Conservation (phyloP, 2,113 vertebrate genomes). For the Athene cunicularia region DNA sequence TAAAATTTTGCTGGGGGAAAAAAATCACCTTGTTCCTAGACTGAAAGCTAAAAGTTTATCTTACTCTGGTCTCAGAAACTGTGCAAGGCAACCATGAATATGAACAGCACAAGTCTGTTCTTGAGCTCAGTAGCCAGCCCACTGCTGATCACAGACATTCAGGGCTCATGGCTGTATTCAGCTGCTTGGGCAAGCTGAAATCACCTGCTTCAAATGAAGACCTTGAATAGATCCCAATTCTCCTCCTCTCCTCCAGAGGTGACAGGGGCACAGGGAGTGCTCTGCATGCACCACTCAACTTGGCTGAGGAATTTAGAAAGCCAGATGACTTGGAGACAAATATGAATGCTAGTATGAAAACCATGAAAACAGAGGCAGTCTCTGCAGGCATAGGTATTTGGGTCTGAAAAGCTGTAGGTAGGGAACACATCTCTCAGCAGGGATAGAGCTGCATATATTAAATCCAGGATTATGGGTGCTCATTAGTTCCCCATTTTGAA, state of each 20-base stretch:
- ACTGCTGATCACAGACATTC: rapidly evolving
- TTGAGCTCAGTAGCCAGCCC: background rate
- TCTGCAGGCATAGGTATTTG: background rate
- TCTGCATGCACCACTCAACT: background rate
- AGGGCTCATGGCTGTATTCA: background rate
- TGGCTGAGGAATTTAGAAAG: background rate
- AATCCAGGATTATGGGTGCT: background rate
- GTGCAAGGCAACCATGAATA: background rate
- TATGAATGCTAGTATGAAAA: background rate
- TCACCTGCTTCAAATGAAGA: background rate
- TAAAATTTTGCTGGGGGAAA: background rate
- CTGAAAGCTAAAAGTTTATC: background rate
- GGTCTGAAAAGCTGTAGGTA: background rate
- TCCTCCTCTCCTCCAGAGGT: background rate
- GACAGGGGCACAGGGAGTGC: background rate
- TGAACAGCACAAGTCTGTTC: background rate
- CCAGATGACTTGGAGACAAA: background rate
- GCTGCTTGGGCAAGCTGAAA: background rate
- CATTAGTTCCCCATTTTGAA: background rate
- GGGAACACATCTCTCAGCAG: background rate
- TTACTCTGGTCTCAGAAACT: background rate
- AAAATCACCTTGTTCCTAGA: background rate
- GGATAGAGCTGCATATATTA: background rate
- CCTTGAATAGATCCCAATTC: background rate
- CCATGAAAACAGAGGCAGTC: background rate